These are phyloP conservation scores for Aegypius monachus DNA, from an alignment of 2,113 vertebrate species.

Conservation along the genomic window DNA sequence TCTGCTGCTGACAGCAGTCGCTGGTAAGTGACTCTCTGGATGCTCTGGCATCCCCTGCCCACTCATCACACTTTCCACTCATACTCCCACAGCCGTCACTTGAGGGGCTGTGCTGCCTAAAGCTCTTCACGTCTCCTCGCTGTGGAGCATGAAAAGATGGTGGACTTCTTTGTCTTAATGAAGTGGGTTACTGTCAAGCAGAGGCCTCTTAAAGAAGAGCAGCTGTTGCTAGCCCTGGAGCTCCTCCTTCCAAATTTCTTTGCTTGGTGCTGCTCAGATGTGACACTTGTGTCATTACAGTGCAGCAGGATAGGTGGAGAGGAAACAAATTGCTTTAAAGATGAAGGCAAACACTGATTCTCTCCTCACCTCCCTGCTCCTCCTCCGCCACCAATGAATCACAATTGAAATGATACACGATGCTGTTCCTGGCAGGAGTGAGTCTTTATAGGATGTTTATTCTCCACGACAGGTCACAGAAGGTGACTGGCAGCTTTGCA, in stretches of 20 bases:
- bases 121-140: neutral
- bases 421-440: neutral
- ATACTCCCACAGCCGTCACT: fast-evolving
- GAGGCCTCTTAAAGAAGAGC: neutral
- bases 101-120: fast-evolving
- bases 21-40: neutral
- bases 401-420: fast-evolving
- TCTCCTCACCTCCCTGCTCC: neutral
- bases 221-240: neutral
- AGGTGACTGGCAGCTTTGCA: neutral
- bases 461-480: neutral
- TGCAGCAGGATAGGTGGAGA: neutral
- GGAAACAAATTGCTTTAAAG: neutral
- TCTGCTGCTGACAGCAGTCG: neutral
- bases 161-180: neutral
- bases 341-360: neutral
- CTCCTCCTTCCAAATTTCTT: neutral
- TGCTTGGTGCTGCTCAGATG: neutral
- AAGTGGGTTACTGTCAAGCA: neutral
- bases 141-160: fast-evolving
- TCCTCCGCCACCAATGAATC: neutral
- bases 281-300: neutral
- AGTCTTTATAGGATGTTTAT: neutral
- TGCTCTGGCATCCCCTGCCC: neutral
- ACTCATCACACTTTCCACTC: neutral